Conservation (phyloP, 2,888 invertebrate species). For the Amitus sp. region DNA sequence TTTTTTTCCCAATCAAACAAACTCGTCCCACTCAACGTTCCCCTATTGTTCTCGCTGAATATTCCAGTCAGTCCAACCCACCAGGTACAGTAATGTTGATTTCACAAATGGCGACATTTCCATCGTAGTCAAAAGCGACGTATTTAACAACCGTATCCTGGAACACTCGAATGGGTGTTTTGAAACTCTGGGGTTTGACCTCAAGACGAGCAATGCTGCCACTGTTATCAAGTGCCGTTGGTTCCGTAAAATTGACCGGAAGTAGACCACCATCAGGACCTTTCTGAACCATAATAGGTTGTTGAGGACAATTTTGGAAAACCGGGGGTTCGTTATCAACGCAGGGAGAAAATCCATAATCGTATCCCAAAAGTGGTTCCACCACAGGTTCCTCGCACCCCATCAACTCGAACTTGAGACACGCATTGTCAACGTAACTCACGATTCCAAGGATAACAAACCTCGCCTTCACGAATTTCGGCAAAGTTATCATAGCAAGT, state of each 20-base stretch:
- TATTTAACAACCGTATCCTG: conserved; percentile 94
- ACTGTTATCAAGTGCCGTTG: conserved; percentile 94
- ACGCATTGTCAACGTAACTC: conserved; percentile 96
- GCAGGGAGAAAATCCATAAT: conserved; percentile 93
- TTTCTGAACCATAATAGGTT: conserved; percentile 88
- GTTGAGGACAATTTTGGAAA: conserved; percentile 95
- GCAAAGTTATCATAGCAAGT: conserved; percentile 93
- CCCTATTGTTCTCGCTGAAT: too few species aligned
- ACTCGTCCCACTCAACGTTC: too few species aligned
- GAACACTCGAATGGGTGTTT: conserved; percentile 87
- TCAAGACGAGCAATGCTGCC: conserved; percentile 93
- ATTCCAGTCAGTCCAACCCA: too few species aligned
- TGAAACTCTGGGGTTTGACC: conserved; percentile 91
- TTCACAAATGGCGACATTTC: conserved; percentile 96
- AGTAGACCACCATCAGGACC: conserved; percentile 89
- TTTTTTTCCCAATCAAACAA: too few species aligned
- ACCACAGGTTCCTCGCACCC: conserved; percentile 89
- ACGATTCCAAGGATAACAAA: conserved; percentile 95
- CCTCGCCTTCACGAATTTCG: conserved; percentile 92
- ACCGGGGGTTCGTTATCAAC: conserved; percentile 96
- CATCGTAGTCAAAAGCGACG: conserved; percentile 96
- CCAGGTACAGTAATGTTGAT: conserved; percentile 93
- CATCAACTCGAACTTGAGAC: conserved; percentile 94
- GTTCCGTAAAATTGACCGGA: conserved; percentile 93
- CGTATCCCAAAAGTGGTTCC: conserved; percentile 89